phyloP scores from a whole-genome alignment of 2,888 invertebrate genomes.

The Merodon equestris region DNA sequence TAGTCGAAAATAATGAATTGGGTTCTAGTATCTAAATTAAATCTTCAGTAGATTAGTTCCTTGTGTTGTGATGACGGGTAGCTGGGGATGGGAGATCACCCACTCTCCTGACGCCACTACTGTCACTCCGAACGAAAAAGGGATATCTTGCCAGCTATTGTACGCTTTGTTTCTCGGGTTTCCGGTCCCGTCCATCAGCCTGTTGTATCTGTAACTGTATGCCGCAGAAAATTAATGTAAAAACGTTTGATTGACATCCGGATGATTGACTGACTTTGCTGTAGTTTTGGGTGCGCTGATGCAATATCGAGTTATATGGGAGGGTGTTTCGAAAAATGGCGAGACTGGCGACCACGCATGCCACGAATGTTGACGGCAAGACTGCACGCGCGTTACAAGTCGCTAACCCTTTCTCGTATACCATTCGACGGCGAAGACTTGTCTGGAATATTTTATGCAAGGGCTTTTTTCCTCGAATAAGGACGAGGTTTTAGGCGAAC shows the following conservation, averaged over 20 bases:
- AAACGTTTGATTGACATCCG: slow-evolving; percentile 64
- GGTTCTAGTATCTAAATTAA: slow-evolving; percentile 68
- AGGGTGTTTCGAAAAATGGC: slow-evolving; percentile 54
- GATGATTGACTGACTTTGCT: slow-evolving; percentile 57
- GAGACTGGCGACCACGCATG: slow-evolving; percentile 61
- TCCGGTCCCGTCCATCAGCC: slow-evolving; percentile 52
- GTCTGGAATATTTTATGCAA: slow-evolving; percentile 58
- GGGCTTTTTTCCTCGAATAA: too few relatives aligned
- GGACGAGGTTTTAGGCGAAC: slow-evolving; percentile 38
- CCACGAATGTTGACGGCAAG: slow-evolving; percentile 42
- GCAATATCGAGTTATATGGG: slow-evolving; percentile 46
- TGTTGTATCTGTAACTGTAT: slow-evolving; percentile 22
- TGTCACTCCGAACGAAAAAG: slow-evolving; percentile 39
- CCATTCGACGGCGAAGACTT: slow-evolving; percentile 52
- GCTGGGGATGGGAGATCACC: slow-evolving; percentile 7
- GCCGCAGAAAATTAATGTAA: slow-evolving; percentile 64
- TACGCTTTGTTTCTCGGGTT: slow-evolving; percentile 53
- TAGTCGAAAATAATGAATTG: slow-evolving; percentile 66
- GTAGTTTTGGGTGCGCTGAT: slow-evolving; percentile 25
- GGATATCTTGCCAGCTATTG: slow-evolving; percentile 47
- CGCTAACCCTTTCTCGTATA: slow-evolving; percentile 54
- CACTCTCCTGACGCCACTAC: slow-evolving; percentile 34
- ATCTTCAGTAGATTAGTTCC: slow-evolving; percentile 63
- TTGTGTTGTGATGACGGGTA: slow-evolving; percentile 30
- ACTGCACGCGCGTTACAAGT: slow-evolving; percentile 37